Base-by-base conservation (phyloP, 2,113 vertebrate species). In the Grallaria varia region DNA sequence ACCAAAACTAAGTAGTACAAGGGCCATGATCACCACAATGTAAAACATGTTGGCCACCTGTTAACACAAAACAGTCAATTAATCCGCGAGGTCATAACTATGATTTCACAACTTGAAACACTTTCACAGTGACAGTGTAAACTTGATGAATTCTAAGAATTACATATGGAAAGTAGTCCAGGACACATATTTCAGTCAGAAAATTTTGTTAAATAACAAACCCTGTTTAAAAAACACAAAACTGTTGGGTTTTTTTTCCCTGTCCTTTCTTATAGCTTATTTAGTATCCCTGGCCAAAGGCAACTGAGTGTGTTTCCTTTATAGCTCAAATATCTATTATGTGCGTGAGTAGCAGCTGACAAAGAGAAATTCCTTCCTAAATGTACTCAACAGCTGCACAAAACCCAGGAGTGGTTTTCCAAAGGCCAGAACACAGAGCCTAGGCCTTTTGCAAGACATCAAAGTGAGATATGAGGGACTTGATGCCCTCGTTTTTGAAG, bases 1-100 rank as follows among this genome's bases (percentile, higher is more conserved):
- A 76, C 99, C 99, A 92, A 98, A 99, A 97, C 99, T 99, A 86
- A 99, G 98, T 40, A 99, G 98, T 40, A 99, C 99, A 53, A 99
- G 98, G 8, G 98, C 98, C 99, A 99, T 99, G 94, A 99, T 99
- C 88, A 99, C 99, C 96, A 99, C 99, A 87, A 99, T 99, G 97
- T 99, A 99, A 97, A 99, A 99, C 99, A 99, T 99, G 97, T 99
- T 99, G 96, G 99, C 99, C 96, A 99, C 99, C 99, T 99, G 75
- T 95, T 79, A 95, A 95, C 63, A 95, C 50, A 94, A 95, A 75
- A 80, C 62, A 31, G 40, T 4, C 39, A 50, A 27, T 96, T 90
- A 91, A 86, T 14, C 27, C 50, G 14, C 5, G 8, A 53, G 37
- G 16, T 52, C 33, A 15, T 31, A 59, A 74, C 44, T 21, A 24